A percentile compares a stretch with the other conserved stretches of the same genome.
These are phyloP conservation scores for Melanocharis versteri DNA, from an alignment of 2,113 vertebrate species.

Conservation along the genomic window DNA sequence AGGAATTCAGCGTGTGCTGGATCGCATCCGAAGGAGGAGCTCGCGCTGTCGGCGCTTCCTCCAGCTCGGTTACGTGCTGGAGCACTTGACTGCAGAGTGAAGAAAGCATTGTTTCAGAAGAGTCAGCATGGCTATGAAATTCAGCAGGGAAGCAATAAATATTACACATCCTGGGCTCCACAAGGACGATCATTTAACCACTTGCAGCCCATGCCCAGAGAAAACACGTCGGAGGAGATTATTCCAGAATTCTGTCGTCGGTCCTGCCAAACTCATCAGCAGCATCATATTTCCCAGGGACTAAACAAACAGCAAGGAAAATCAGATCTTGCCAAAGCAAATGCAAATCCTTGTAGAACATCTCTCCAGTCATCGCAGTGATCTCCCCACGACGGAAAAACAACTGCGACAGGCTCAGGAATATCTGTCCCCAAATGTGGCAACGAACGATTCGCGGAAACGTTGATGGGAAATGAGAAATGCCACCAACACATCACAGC, in stretches of 20 bases:
- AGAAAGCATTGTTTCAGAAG: neutral
- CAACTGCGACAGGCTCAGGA: neutral
- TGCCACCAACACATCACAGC: neutral
- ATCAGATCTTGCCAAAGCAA: neutral
- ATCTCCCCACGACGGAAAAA: neutral
- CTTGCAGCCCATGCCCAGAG: neutral
- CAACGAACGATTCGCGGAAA: neutral
- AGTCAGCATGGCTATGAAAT: neutral
- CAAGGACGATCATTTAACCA: neutral
- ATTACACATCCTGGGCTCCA: neutral
- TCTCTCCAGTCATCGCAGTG: neutral
- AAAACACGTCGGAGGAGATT: fast-evolving
- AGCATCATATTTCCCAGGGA: neutral
- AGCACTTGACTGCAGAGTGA: neutral
- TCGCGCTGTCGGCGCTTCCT: fast-evolving
- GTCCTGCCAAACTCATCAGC: neutral
- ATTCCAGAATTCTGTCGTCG: neutral
- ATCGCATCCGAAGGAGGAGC: neutral
- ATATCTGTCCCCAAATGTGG: neutral
- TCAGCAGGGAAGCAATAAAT: neutral
- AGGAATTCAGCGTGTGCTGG: fast-evolving
- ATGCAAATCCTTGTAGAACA: neutral
- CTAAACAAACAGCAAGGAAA: neutral
- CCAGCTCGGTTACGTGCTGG: neutral
- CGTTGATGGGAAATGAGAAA: neutral